A percentile compares a stretch with the other conserved stretches of the same genome.
These are phyloP conservation scores for Abscondita cerata DNA, from an alignment of 2,888 invertebrate species.

Conservation along the genomic window DNA sequence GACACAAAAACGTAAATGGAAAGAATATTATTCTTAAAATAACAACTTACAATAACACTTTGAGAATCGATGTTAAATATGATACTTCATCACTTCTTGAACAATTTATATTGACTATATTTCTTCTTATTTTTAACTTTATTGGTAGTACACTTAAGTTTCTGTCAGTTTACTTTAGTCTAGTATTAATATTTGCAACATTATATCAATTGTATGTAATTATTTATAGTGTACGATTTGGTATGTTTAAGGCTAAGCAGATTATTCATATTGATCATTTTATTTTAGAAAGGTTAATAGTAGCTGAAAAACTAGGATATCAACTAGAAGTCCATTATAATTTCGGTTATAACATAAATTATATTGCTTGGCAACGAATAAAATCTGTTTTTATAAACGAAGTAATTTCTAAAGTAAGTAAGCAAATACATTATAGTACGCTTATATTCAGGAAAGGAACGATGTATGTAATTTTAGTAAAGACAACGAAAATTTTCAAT, in stretches of 20 bases:
- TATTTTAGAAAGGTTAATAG: constrained; percentile 50
- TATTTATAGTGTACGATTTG: neutral
- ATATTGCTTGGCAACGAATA: constrained; percentile 53
- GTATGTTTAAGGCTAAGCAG: neutral
- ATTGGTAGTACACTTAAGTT: no score
- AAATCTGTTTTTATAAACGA: constrained; percentile 59
- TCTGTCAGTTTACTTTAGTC: no score
- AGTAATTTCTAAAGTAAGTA: constrained; percentile 57
- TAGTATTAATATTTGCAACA: no score
- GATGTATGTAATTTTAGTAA: no score
- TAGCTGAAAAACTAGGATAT: constrained; percentile 55
- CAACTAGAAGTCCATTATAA: constrained; percentile 53
- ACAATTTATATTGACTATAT: no score
- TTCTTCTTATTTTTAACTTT: no score
- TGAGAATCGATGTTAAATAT: constrained; percentile 39
- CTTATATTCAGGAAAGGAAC: no score
- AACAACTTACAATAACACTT: constrained; percentile 31
- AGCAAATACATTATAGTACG: no score
- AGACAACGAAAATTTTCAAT: no score
- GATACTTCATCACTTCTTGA: neutral
- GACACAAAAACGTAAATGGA: constrained; percentile 38
- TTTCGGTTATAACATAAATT: constrained; percentile 49
- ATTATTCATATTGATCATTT: neutral
- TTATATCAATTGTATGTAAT: no score
- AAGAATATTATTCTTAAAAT: constrained; percentile 28